phyloP scores from a whole-genome alignment of 2,888 invertebrate genomes.

The Priapulus caudatus region DNA sequence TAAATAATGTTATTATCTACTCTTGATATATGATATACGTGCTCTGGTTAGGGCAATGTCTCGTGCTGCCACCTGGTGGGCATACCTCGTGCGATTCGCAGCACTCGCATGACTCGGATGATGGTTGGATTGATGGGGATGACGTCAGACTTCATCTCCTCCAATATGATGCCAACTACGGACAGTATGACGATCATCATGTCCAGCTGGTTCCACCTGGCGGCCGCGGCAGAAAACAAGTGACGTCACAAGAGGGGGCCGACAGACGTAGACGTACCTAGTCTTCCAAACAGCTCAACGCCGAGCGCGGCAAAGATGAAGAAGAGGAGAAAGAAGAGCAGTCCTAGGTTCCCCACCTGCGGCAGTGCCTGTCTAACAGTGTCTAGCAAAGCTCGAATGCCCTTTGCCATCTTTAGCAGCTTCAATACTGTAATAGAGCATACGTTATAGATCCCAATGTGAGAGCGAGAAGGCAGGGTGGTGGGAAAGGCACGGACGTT shows the following conservation, averaged over 20 bases:
- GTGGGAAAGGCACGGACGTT: no score
- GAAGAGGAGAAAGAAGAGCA: slow-evolving; percentile 94
- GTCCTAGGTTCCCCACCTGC: slow-evolving; percentile 94
- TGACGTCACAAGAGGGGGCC: no score
- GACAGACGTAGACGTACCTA: slow-evolving; percentile 47
- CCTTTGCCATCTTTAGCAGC: slow-evolving; percentile 98
- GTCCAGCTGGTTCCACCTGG: slow-evolving; percentile 95
- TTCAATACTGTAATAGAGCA: slow-evolving; percentile 64
- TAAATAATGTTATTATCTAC: no score
- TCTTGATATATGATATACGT: no score
- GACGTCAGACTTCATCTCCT: slow-evolving; percentile 91
- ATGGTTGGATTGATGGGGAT: slow-evolving; percentile 99
- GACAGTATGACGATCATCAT: slow-evolving; percentile 94
- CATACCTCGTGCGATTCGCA: slow-evolving; percentile 85
- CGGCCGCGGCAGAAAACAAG: no score
- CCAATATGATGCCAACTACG: slow-evolving; percentile 91
- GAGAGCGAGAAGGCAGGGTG: no score
- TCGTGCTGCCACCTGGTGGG: no score
- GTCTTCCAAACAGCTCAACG: slow-evolving; percentile 91
- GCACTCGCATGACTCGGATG: slow-evolving; percentile 93
- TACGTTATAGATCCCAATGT: no score
- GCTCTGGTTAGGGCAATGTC: no score
- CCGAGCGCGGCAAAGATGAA: slow-evolving; percentile 99
- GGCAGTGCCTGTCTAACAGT: slow-evolving; percentile 94
- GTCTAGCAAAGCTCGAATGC: slow-evolving; percentile 89